Base-by-base conservation (phyloP, 2,113 vertebrate species). In the Megaleporinus macrocephalus region DNA sequence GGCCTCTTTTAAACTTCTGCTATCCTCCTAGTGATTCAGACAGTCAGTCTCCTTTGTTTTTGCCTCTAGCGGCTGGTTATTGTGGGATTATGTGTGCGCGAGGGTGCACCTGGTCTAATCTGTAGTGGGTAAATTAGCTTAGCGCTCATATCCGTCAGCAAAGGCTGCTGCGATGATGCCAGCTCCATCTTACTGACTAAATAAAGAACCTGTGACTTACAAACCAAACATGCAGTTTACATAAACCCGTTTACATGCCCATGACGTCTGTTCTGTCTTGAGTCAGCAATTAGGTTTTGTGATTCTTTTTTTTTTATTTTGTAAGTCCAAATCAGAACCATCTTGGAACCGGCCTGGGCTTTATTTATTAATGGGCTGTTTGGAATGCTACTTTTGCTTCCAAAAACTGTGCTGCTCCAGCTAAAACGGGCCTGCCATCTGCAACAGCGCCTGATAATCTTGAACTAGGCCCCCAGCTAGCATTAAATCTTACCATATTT, bases 71-170 rank as follows among this genome's bases (percentile, higher is more conserved):
- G 36, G 10, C 27, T 22, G 68, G 78, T 26, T 55, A 7, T 22
- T 7, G 20, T 20, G 53, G 53, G 53, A 55, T 55, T 55, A 51
- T 15, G 16, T 16, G 49, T 51, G 14, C 15, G 53, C 5, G 84
- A 87, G 83, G 88, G 79, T 83, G 82, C 88, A 87, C 85, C 85
- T 55, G 4, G 13, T 70, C 81, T 92, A 90, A 91, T 91, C 87
- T 82, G 61, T 10, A 59, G 24, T 41, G 76, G 88, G 85, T 81
- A 84, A 87, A 88, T 78, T 61, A 72, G 73, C 70, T 91, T 87
- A 88, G 72, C 72, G 79, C 62, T 0, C 71, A 86, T 82, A 77
- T 84, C 90, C 74, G 51, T 79, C 81, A 51, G 1, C 49, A 51
- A n/a, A 16, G 49, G 49, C 41, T 44, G 41, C 41, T 10, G 41